Evolutionary conservation across 2,113 vertebrate species (phyloP), one percentile per base, ranked within the genome.

Genomic region (Lamprotornis superbus): DNA sequence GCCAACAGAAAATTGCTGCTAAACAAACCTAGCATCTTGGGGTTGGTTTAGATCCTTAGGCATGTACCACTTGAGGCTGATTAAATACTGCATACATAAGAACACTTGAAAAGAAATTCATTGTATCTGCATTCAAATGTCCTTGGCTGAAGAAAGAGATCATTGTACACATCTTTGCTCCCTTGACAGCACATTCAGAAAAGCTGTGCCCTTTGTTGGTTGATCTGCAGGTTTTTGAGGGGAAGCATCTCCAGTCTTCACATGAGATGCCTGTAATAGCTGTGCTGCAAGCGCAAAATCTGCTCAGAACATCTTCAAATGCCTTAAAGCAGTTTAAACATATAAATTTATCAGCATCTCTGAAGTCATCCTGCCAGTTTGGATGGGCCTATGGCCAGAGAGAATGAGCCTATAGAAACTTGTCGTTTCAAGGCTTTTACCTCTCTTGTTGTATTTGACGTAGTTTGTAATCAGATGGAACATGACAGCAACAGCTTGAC

Each of bases 401-500:
- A 39, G 63, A 73, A 37, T 0, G 5, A 70, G 56, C 56, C 65
- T 83, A 30, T 10, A 57, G 88, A 78, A 82, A 79, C 49, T 52
- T 89, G 37, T 81, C 1, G 0, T 95, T 90, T 86, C 55, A 47
- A 83, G 70, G 75, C 68, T 95, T 95, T 94, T 94, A 30, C 68
- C 76, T 84, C 73, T 93, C 75, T 47, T n/a, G 8, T 74, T 93
- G 37, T 56, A 33, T 96, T 79, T 79, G 82, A 90, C 0, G 1
- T 69, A 33, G 67, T 86, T 93, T 95, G 86, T 71, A 82, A 94
- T 91, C 78, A 87, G 75, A 95, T 95, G 91, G 83, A 96, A 94
- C 78, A 42, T 84, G 93, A 94, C 97, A 94, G 84, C 76, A 94
- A 35, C 75, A 95, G 75, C 92, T 79, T 91, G 88, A 95, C 86